Evolutionary conservation across 2,888 invertebrate species (phyloP), one percentile per base, ranked within the genome.

Genomic region (Spilarctia lutea): DNA sequence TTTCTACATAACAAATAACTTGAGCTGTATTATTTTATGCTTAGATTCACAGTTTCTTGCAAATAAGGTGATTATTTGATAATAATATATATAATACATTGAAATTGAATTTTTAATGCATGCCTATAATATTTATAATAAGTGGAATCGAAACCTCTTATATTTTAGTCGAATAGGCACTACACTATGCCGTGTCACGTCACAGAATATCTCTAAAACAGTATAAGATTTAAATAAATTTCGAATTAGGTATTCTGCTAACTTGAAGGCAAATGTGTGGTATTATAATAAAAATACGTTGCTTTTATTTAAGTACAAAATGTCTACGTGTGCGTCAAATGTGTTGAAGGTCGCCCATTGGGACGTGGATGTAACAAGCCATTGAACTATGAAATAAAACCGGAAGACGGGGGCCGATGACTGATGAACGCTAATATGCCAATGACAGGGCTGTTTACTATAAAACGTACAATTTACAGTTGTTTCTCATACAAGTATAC

Each of bases 341-440:
- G 80, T 74, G 80, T 77, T 88, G 92, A 94, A 94, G 94, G 94
- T 92, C 93, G 88, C 78, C 78, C 82, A 82, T 85, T 87, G 83
- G 88, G 88, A 87, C 88, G 86, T 83, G 83, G 87, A 71, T 89
- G 87, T 91, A 86, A 80, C 84, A 89, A 94, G 94, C 88, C 94
- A 93, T 93, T 94, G 94, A 94, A 94, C 94, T 92, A 91, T 90
- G 90, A 90, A 91, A 90, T 91, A 89, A 86, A 90, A 91, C 92
- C 94, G 94, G 94, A 94, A 94, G 91, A 84, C 86, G 86, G 86
- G 85, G 93, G 92, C 91, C 92, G 91, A 92, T 93, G 94, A 93
- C 94, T 93, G 94, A 91, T 90, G 91, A 86, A 87, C 89, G 86
- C 85, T 89, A 90, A 89, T 89, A 87, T 76, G 84, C 82, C 77